Evolutionary conservation across 2,113 vertebrate species (phyloP).

Genomic region (Psophia crepitans): DNA sequence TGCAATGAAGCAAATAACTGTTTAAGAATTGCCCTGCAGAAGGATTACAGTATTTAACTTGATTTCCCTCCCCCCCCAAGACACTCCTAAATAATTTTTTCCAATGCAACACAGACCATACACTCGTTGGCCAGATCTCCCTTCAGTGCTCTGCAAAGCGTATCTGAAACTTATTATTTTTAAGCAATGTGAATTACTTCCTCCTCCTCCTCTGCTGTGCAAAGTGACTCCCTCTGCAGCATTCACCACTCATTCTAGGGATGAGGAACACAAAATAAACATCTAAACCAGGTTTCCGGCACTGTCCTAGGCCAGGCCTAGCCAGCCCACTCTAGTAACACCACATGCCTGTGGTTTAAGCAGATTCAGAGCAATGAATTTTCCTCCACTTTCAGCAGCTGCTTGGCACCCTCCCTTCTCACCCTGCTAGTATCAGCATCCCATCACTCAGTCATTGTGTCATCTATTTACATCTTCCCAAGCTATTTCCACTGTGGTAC

Average conservation of each 20-base stretch:
- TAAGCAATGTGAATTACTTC: background rate
- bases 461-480: background rate
- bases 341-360: background rate
- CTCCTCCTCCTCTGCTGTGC: background rate
- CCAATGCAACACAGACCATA: background rate
- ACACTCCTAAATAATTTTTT: background rate
- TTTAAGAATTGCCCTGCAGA: background rate
- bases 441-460: background rate
- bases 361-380: background rate
- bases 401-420: background rate
- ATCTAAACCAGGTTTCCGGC: background rate
- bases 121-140: background rate
- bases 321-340: background rate
- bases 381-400: background rate
- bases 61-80: background rate
- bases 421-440: background rate
- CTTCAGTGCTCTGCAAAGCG: background rate
- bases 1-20: background rate
- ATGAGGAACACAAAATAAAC: background rate
- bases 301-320: background rate
- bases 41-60: background rate
- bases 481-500: accelerated
- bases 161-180: background rate
- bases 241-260: background rate
- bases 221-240: background rate